Evolutionary conservation across 2,888 invertebrate species (phyloP).

Genomic region (Sarcophaga rosellei): DNA sequence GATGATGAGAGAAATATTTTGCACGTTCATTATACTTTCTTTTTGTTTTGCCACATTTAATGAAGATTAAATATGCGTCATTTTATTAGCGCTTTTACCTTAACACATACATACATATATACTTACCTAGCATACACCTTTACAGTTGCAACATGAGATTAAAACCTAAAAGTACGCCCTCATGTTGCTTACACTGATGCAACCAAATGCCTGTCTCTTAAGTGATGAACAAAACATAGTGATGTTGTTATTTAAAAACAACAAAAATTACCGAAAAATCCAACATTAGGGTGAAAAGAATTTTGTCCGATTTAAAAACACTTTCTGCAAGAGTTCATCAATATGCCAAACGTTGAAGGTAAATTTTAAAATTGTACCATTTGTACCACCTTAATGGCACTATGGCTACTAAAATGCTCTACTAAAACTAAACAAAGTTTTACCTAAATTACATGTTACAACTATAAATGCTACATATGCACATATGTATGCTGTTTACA

Average conservation of each 20-base stretch:
- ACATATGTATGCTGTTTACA: no score
- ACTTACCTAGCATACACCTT: not conserved
- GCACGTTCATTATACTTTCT: not conserved
- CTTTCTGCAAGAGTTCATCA: not conserved
- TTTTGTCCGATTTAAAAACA: not conserved
- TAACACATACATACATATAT: slow-evolving; percentile 24
- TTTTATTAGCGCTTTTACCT: slow-evolving; percentile 40
- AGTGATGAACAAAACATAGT: slow-evolving; percentile 31
- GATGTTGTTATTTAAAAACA: slow-evolving; percentile 23
- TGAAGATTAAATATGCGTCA: slow-evolving; percentile 55
- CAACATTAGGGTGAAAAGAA: not conserved
- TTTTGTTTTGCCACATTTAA: slow-evolving; percentile 16
- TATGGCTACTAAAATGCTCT: not conserved
- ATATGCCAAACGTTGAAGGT: not conserved
- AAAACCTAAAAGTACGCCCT: not conserved
- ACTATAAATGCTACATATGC: not conserved
- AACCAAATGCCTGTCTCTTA: slow-evolving; percentile 26
- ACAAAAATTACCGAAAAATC: not conserved
- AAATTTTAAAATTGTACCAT: not conserved
- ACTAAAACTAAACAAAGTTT: not conserved
- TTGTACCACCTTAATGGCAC: not conserved
- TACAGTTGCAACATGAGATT: not conserved
- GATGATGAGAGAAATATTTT: slow-evolving; percentile 23
- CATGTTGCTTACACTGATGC: not conserved
- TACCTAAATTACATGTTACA: slow-evolving; percentile 8